Evolutionary conservation across 1,140 invertebrate genomes (phyloP), one percentile per base, ranked within the genome.

Genomic region (Grapholita molesta): DNA sequence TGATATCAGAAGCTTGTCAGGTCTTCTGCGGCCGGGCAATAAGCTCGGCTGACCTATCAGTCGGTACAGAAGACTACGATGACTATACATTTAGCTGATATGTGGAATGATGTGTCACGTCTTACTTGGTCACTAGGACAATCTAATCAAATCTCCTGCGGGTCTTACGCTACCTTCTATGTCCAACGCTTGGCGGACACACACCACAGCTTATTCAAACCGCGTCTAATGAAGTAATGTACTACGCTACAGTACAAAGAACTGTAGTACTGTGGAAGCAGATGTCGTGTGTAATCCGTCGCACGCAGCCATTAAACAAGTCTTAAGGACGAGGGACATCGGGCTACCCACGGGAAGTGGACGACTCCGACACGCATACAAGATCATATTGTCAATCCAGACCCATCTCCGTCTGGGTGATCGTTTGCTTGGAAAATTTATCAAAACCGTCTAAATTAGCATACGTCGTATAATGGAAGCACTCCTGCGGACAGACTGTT

Each of bases 91-190:
- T 79, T 78, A 85, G 82, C 79, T 91, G 89, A 89, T 91, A 91
- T 91, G 89, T 89, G 81, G 78, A 72, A 84, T 91, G 88, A 90
- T 90, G 88, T 90, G 88, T 89, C 78, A 86, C 84, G 86, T 90
- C 74, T 78, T 72, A 78, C 71, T 91, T 91, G 85, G 89, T 89
- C 87, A 73, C 74, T 78, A 80, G 70, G 55, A 61, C 55, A 61
- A 55, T 61, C 55, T 61, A 61, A 61, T 61, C 25, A 61, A 61
- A 61, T 61, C 55, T 28, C 55, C 55, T 9, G 55, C 55, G n/a
- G 11, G 15, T 15, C 55, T 9, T 30, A 28, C 24, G 15, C 42
- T 48, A 48, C 12, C 35, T 38, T 48, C 42, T 48, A 48, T 18
- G 18, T 18, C 42, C 18, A 21, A n/a, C 42, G 42, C 3, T 21